Percentiles rank a stretch among this genome's conserved stretches.
Evolutionary conservation across 2,113 vertebrate genomes (phyloP).

Genomic region (Trematomus loennbergii): DNA sequence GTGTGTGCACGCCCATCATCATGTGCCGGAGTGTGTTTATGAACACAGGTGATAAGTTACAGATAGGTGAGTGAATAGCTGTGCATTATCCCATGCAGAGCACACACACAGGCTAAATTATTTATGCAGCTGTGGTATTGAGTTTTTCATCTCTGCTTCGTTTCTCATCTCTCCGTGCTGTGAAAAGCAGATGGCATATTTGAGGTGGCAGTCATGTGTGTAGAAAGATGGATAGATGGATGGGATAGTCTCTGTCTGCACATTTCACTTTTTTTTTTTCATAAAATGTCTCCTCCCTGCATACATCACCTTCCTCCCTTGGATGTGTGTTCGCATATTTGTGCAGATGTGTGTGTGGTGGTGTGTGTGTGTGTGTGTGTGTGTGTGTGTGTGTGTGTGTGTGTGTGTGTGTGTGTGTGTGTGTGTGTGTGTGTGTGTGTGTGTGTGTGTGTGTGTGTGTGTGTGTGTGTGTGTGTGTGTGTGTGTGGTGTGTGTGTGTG

Average conservation of each 20-base stretch:
- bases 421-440: not conserved
- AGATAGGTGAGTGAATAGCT: slow-evolving; percentile 31
- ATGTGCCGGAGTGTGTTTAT: slow-evolving; percentile 9
- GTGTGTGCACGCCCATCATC: slow-evolving; percentile 1
- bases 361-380: not conserved
- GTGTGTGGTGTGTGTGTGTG: slow-evolving; percentile 4
- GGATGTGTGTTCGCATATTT: slow-evolving; percentile 5
- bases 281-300: not conserved
- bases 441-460: not conserved
- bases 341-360: slow-evolving; percentile 1
- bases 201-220: slow-evolving; percentile 69
- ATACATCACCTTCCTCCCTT: not conserved
- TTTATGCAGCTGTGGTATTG: slow-evolving; percentile 74
- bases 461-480: not conserved
- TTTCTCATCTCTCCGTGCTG: slow-evolving; percentile 55
- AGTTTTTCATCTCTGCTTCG: slow-evolving; percentile 55
- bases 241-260: slow-evolving; percentile 29
- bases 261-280: slow-evolving; percentile 27
- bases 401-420: not conserved
- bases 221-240: slow-evolving; percentile 40
- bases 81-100: slow-evolving; percentile 54
- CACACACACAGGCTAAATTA: slow-evolving; percentile 61
- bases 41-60: slow-evolving; percentile 46
- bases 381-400: not conserved
- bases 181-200: slow-evolving; percentile 75